phyloP scores from a whole-genome alignment of 2,888 invertebrate genomes.

The Cephus rjabovi region DNA sequence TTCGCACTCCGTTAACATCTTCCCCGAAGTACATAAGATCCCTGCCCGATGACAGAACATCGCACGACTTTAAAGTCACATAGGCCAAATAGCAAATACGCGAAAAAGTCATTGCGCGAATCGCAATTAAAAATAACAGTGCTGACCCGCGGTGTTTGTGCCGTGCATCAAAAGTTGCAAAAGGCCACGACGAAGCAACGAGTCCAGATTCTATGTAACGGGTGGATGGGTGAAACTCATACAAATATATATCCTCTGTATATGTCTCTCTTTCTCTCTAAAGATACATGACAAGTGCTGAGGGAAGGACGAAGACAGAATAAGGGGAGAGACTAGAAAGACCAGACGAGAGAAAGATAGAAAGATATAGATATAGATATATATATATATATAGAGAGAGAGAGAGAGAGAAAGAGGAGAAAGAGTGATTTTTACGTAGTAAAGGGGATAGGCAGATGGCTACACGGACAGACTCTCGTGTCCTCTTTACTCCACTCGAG shows the following conservation, averaged over 20 bases:
- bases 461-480: not conserved
- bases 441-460: conserved; percentile 5
- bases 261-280: not conserved
- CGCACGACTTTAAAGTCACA: not conserved
- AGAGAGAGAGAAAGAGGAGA: not conserved
- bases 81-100: not conserved
- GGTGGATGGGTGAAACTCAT: not conserved
- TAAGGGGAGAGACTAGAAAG: not conserved
- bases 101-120: not conserved
- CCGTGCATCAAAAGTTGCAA: conserved; percentile 6
- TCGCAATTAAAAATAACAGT: not conserved
- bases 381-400: too few relatives aligned
- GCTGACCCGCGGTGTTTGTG: not conserved
- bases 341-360: not conserved
- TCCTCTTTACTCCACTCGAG: too few relatives aligned
- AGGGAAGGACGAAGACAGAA: not conserved
- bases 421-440: not conserved
- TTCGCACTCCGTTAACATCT: conserved; percentile 38
- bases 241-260: not conserved
- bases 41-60: not conserved
- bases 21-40: conserved; percentile 20
- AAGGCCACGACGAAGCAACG: conserved; percentile 1
- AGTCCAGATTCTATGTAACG: not conserved
- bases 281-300: not conserved
- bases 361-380: too few relatives aligned